Base-by-base conservation (phyloP, 2,888 invertebrate species). In the Cheilosia vulpina region DNA sequence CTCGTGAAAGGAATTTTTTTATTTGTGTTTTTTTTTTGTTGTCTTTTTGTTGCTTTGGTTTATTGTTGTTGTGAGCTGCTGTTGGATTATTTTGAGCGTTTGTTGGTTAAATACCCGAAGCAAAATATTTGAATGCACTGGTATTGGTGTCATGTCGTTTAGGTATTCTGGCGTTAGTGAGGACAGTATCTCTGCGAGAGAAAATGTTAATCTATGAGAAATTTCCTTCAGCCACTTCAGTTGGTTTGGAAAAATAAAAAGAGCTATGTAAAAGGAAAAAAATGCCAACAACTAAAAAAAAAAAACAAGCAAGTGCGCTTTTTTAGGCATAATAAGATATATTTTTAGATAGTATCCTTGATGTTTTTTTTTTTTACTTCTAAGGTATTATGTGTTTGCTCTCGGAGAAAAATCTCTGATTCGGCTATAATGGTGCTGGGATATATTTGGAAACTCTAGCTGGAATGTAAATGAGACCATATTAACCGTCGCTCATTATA, bases 81-180 rank as follows among this genome's bases (percentile, higher is more conserved):
- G 78, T 84, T 69, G 60, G 57, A 66, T 58, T 83, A 68, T 77
- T 72, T 75, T 69, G 66, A 76, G 63, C 72, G 79, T 69, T 72
- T 83, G 72, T 78, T 83, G 68, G 72, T 84, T 75, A 57, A 69
- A 79, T 79, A 79, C 69, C 79, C 62, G 68, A 75, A 69, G 79
- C 65, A 50, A 84, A 76, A 80, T 80, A 60, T 57, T 80, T 80
- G 60, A 55, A 60, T 84, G 69, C 60, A 80, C 52, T 71, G 24
- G 84, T 84, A 84, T 84, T 84, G 84, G 84, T 84, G 79, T 79
- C 84, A 84, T 69, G 75, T 75, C 79, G 73, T 75, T 84, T 84
- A 71, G 79, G 71, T 69, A 75, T 75, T 84, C 80, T 69, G 38
- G 73, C 80, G 62, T 68, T 73, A 79, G 69, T 84, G 73, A 71